These are phyloP conservation scores for Ginglymostoma cirratum DNA, from an alignment of 2,113 vertebrate species.

Conservation along the genomic window DNA sequence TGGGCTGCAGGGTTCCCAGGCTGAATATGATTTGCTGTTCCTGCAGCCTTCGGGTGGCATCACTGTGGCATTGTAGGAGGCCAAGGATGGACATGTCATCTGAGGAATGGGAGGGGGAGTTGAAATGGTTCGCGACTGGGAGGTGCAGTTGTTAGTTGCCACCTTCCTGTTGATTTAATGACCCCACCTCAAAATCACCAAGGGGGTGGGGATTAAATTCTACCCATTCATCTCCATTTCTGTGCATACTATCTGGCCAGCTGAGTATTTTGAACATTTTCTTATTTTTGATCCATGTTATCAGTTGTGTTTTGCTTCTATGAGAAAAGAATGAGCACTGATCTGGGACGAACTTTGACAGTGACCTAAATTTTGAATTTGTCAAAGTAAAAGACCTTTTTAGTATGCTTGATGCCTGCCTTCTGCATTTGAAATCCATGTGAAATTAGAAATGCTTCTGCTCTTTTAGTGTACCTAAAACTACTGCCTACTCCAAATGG, in stretches of 20 bases:
- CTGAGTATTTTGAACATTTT: not conserved
- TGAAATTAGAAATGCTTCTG: not conserved
- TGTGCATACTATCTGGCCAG: not conserved
- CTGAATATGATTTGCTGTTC: no score
- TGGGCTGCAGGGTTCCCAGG: no score
- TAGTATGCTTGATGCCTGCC: not conserved
- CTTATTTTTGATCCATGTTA: not conserved
- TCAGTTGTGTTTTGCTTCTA: not conserved
- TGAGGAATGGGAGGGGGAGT: no score
- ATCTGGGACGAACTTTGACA: not conserved
- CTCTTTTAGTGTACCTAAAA: not conserved
- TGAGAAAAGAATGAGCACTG: not conserved
- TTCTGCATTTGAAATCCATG: not conserved
- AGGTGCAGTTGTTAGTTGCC: no score
- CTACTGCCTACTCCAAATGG: not conserved
- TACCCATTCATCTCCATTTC: not conserved
- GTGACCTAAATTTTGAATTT: not conserved
- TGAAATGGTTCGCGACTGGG: no score
- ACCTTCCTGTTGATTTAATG: not conserved
- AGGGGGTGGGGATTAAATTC: not conserved
- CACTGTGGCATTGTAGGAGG: no score
- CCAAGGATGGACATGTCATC: no score
- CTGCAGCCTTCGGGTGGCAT: no score
- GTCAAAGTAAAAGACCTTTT: not conserved
- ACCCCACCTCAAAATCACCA: no score